These are phyloP conservation scores for Campylomormyrus numenius DNA, from an alignment of 2,113 vertebrate genomes.

Conservation along the genomic window DNA sequence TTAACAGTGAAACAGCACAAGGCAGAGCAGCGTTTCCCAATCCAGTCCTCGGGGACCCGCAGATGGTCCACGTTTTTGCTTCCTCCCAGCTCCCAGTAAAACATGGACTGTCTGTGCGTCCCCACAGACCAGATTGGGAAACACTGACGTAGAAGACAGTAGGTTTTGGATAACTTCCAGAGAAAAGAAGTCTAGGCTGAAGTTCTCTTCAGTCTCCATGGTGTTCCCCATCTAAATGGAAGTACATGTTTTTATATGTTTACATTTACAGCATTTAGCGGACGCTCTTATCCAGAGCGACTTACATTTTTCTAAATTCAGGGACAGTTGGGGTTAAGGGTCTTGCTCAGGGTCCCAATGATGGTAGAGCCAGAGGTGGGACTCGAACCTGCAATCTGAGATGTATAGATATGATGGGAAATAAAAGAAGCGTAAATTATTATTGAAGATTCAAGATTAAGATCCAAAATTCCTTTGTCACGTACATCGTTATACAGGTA, in stretches of 20 bases:
- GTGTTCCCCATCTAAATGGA: background rate
- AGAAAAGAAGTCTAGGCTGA: background rate
- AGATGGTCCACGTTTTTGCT: background rate
- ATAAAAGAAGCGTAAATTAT: background rate
- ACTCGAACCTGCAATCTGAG: background rate
- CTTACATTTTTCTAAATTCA: no score
- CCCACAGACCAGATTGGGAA: background rate
- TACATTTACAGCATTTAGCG: no score
- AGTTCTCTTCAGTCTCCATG: background rate
- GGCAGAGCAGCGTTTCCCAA: background rate
- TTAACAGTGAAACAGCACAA: background rate
- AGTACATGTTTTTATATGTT: background rate
- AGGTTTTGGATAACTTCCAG: background rate
- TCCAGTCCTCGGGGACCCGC: background rate
- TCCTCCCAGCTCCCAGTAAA: background rate
- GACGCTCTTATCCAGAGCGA: no score
- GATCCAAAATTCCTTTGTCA: no score
- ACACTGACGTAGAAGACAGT: background rate
- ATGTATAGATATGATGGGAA: background rate
- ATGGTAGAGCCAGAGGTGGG: no score
- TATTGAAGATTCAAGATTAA: background rate
- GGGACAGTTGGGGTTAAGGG: no score
- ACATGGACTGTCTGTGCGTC: background rate
- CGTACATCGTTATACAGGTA: background rate
- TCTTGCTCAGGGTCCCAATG: no score